Evolutionary conservation across 2,888 invertebrate genomes (phyloP).

Genomic region (Polyploca ridens): DNA sequence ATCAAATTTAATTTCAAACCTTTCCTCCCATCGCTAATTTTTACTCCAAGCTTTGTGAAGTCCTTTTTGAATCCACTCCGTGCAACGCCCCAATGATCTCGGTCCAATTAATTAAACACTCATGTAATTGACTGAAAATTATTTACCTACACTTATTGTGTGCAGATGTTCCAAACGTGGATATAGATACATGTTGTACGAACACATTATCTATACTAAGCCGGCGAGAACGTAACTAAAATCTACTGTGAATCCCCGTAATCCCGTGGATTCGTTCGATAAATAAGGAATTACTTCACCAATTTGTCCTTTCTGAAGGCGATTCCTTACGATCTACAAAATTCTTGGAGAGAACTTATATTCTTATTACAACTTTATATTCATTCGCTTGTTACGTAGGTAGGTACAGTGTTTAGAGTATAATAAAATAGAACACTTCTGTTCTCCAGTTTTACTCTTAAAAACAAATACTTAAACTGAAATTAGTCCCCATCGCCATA

Average conservation of each 20-base stretch:
- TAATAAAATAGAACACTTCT: neutral
- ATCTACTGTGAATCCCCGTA: constrained; percentile 15
- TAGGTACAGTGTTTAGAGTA: constrained; percentile 18
- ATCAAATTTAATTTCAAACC: constrained; percentile 41
- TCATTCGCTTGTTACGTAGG: constrained; percentile 19
- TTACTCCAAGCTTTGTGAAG: constrained; percentile 35
- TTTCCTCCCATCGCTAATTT: constrained; percentile 40
- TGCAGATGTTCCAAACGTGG: constrained; percentile 18
- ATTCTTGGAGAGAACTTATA: constrained; percentile 27
- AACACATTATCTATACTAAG: constrained; percentile 13
- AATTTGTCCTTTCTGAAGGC: neutral
- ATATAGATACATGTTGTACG: constrained; percentile 22
- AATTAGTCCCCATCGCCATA: neutral
- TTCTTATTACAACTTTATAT: constrained; percentile 35
- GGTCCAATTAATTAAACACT: constrained; percentile 45
- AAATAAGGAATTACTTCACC: constrained; percentile 21
- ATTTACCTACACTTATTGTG: constrained; percentile 23
- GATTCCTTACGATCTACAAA: constrained; percentile 32
- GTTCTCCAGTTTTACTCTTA: constrained; percentile 13
- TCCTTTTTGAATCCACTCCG: constrained; percentile 39
- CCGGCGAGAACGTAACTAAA: neutral
- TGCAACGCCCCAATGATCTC: constrained; percentile 34
- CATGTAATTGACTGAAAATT: constrained; percentile 26
- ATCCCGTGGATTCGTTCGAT: constrained; percentile 25
- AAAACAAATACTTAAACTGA: constrained; percentile 10